Base-by-base conservation (phyloP, 1,140 invertebrate genomes). In the Planococcus citri region DNA sequence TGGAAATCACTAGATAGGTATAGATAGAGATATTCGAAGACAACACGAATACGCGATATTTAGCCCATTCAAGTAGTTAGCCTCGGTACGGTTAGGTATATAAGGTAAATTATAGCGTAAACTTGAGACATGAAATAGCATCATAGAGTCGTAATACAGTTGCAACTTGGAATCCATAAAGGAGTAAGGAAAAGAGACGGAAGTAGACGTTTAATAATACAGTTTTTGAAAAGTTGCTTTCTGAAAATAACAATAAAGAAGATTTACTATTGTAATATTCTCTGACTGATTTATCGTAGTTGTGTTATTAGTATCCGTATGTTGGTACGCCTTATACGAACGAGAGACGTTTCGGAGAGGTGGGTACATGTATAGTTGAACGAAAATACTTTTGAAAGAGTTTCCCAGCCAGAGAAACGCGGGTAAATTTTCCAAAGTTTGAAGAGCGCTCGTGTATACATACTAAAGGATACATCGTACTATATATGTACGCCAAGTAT, bases 211-310 rank as follows among this genome's bases (percentile, higher is more conserved):
- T 64, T 64, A 64, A 64, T 64, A 64, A 64, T 64, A 64, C 60
- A 64, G 60, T 64, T 64, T 64, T 64, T 64, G 60, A 64, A 64
- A 64, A 64, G 60, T 64, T 64, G 22, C 60, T 64, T 64, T 64
- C 60, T 64, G 51, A 64, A 51, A 64, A 64, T 64, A 64, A 64
- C 60, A 64, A 64, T 64, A 64, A 64, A 64, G 60, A 64, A 64
- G 60, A 64, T 64, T 64, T 64, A 64, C 60, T 64, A 64, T 64
- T 25, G 60, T 64, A 64, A 64, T 64, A 64, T 17, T 22, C 60
- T 10, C 25, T 27, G 60, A 64, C 60, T 64, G 60, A 64, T 64
- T 64, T 64, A 64, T 64, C 10, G 60, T 25, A 27, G 60, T 64
- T 64, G 22, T 12, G n/a, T 51, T 51, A 51, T 51, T 51, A 64